Evolutionary conservation across 2,888 invertebrate genomes (phyloP).

Genomic region (Tetragonisca angustula): DNA sequence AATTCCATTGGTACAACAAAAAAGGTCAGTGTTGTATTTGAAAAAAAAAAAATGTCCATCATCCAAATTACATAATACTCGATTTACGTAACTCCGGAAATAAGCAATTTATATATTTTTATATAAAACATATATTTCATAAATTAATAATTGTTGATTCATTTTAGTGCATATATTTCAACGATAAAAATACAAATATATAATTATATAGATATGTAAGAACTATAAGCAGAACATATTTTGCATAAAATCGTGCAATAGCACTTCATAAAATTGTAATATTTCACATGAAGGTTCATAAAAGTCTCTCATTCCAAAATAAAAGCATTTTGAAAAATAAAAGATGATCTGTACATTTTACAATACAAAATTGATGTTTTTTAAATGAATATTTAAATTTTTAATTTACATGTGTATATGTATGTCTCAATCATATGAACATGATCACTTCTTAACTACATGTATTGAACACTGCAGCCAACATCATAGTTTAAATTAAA

Average conservation of each 20-base stretch:
- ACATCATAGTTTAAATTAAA: slow-evolving; percentile 12
- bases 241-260: slow-evolving; percentile 54
- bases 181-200: background rate
- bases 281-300: background rate
- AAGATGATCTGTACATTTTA: background rate
- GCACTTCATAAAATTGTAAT: slow-evolving; percentile 1
- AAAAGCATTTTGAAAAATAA: background rate
- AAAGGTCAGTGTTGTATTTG: slow-evolving; percentile 3
- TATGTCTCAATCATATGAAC: background rate
- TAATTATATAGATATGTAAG: background rate
- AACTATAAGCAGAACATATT: slow-evolving; percentile 28
- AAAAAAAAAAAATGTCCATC: background rate
- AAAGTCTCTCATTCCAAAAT: background rate
- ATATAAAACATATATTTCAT: background rate
- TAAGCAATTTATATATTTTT: background rate
- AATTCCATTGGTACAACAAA: background rate
- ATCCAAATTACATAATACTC: slow-evolving; percentile 11
- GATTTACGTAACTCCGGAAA: background rate
- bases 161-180: background rate
- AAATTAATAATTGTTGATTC: background rate
- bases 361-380: background rate
- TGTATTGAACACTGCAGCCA: slow-evolving; percentile 26
- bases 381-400: slow-evolving; percentile 6
- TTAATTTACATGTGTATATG: background rate
- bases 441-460: background rate